These are phyloP conservation scores for Asteroscopus sphinx DNA, from an alignment of 2,888 invertebrate genomes.

Conservation along the genomic window DNA sequence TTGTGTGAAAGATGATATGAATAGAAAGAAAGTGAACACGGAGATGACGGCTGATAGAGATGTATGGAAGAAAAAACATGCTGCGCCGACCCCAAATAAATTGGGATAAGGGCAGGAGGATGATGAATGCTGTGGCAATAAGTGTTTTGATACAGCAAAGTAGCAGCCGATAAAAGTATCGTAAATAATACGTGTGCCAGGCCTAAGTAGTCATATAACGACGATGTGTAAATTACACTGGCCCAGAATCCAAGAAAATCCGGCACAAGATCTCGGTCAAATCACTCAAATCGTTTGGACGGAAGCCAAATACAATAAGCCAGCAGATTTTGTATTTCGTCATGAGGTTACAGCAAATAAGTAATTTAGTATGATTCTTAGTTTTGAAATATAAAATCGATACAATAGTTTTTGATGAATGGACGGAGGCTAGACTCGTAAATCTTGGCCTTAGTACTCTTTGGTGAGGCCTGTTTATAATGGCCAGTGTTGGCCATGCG, in stretches of 20 bases:
- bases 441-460: slow-evolving; percentile 29
- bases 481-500: slow-evolving; percentile 36
- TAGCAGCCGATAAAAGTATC: background rate
- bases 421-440: slow-evolving; percentile 22
- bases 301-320: slow-evolving; percentile 44
- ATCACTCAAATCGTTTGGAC: slow-evolving; percentile 54
- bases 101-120: no score
- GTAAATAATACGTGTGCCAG: background rate
- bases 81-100: no score
- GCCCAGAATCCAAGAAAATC: slow-evolving; percentile 38
- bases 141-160: no score
- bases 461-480: slow-evolving; percentile 37
- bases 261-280: slow-evolving; percentile 43
- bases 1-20: no score
- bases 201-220: background rate
- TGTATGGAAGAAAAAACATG: no score
- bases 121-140: no score
- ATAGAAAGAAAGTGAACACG: no score
- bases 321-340: slow-evolving; percentile 39
- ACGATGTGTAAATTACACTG: slow-evolving; percentile 28
- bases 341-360: slow-evolving; percentile 45
- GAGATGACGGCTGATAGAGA: no score
- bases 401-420: slow-evolving; percentile 23
- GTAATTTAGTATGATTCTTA: slow-evolving; percentile 30
- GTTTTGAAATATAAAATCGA: slow-evolving; percentile 35